Evolutionary conservation across 2,888 invertebrate species (phyloP), one percentile per base, ranked within the genome.

Genomic region (Orchestes rusci): DNA sequence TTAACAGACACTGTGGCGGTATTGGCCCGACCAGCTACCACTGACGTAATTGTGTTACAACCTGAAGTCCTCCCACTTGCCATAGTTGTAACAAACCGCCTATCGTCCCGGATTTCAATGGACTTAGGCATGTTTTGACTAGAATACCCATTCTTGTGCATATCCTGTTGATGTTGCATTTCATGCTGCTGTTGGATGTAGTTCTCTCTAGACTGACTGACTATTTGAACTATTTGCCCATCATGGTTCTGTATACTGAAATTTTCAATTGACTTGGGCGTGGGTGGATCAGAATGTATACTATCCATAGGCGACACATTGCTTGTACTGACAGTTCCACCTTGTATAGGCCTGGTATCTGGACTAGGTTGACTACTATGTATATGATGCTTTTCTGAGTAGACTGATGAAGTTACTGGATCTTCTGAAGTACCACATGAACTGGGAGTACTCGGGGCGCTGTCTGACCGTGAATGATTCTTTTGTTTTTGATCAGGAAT

Each of bases 301-400:
- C 79, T 75, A 49, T 80, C 80, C 2, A 75, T 70, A 0, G 84
- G 81, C 34, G 85, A 82, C 28, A 84, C 84, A 57, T 85, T 82
- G 62, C 87, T 88, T 0, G 88, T 88, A 55, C 87, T 88, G 7
- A 89, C 84, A 1, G 87, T 82, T 1, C 87, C 88, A 3, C 86
- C 88, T 64, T 89, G 88, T 47, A 87, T 86, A 0, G 88, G 88
- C 56, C 83, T 74, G 18, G 75, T 74, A 56, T 83, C 84, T 5
- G 76, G 72, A 16, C 73, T 70, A 60, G 64, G 71, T 43, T 70
- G 67, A 34, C 68, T 69, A 10, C 5, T 10, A n/a, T n/a, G n/a
- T n/a, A n/a, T n/a, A 28, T 65, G 63, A 38, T 67, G 69, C 52
- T 79, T 72, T 27, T 81, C 82, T 2, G 72, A 71, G 52, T 73